Evolutionary conservation across 2,797 vertebrate genomes (phyloP).

Genomic region (Diplodus puntazzo): DNA sequence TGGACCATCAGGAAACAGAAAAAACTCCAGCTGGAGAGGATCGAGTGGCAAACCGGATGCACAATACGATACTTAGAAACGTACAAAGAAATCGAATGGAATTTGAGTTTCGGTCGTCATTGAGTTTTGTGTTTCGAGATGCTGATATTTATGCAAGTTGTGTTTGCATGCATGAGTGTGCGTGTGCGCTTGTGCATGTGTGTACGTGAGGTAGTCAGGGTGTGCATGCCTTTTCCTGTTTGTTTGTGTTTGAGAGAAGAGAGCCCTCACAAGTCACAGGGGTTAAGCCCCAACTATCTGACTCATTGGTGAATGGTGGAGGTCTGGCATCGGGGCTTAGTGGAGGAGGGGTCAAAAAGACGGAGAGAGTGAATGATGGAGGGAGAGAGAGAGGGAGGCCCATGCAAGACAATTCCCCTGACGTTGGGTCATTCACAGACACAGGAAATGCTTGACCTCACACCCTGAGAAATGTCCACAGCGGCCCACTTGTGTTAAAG

Average conservation of each 20-base stretch:
- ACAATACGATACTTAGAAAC: not conserved
- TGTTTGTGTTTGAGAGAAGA: constrained; percentile 72
- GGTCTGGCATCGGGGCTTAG: constrained; percentile 70
- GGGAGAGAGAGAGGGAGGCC: constrained; percentile 66
- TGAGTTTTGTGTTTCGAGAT: not conserved
- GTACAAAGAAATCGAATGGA: not conserved
- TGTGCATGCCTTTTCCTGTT: constrained; percentile 62
- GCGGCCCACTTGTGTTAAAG: constrained; percentile 84
- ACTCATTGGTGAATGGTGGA: constrained; percentile 68
- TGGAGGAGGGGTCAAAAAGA: constrained; percentile 72
- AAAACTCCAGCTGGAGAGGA: constrained; percentile 6
- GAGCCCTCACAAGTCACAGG: constrained; percentile 60
- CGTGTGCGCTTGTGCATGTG: not conserved
- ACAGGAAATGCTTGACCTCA: constrained; percentile 88
- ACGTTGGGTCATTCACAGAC: constrained; percentile 81
- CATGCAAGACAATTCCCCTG: constrained; percentile 79
- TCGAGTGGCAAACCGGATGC: constrained; percentile 4
- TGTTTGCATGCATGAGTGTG: constrained; percentile 7
- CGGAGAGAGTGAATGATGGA: constrained; percentile 72
- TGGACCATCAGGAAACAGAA: constrained; percentile 22
- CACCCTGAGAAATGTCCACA: constrained; percentile 84
- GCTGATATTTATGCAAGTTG: not conserved
- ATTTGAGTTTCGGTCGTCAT: constrained; percentile 6
- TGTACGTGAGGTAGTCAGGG: constrained; percentile 18
- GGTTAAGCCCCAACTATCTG: constrained; percentile 77